Base-by-base conservation (phyloP, 2,888 invertebrate genomes). In the Gari tellinella region DNA sequence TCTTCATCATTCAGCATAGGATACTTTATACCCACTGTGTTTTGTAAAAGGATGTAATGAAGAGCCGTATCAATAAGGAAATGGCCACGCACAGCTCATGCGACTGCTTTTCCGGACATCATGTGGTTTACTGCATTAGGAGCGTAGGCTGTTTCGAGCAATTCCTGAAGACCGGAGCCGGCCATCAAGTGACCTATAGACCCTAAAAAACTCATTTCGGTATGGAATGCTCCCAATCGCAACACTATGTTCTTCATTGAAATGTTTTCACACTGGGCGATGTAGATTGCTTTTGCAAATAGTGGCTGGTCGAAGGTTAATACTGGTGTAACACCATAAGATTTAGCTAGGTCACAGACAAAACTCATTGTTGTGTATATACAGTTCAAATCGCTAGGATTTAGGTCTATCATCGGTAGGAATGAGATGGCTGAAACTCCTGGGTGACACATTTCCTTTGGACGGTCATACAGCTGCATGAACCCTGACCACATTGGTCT, bases 151-250 rank as follows among this genome's bases (percentile, higher is more conserved):
- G 60, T 43, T 37, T 56, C 66, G 17, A 84, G 53, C 4, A 82
- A 45, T 56, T 83, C 81, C 57, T 73, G n/a, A n/a, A n/a, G 57
- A 7, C 81, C 83, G 49, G 72, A 65, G 14, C 74, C 63, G 43
- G 41, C 62, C 77, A 84, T 84, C 23, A 77, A 19, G 41, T 60
- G 65, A n/a, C 84, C 84, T 38, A 80, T 84, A 48, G 70, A 72
- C 14, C 83, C 79, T 21, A 83, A 49, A 52, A 81, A 85, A 53
- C 72, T 62, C 63, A 62, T 62, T 26, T 41, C 1, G n/a, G 63
- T 62, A 31, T 62, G 63, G 25, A 53, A 52, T 14, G 25, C 52
- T 17, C 45, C 56, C 10, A 40, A 14, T 40, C 40, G 40, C n/a
- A n/a, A n/a, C n/a, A n/a, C n/a, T n/a, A n/a, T 5, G 37, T 26